Evolutionary conservation across 2,888 invertebrate species (phyloP).

Genomic region (Hymenopus coronatus): DNA sequence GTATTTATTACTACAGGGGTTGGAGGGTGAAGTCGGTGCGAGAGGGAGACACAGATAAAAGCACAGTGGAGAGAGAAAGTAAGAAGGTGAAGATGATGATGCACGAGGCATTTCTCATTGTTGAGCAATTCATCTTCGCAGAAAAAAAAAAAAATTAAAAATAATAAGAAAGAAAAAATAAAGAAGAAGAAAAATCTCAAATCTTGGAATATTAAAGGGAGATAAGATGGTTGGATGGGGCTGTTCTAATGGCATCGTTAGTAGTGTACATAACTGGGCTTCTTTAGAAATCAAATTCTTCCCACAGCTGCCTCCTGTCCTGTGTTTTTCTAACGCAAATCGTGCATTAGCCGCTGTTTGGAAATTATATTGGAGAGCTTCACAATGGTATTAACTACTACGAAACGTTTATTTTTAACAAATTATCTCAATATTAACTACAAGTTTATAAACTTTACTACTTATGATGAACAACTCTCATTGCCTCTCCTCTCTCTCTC

Average conservation of each 20-base stretch:
- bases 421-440: too few species aligned
- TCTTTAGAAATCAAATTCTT: not conserved
- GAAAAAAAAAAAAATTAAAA: not conserved
- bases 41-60: not conserved
- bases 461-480: too few species aligned
- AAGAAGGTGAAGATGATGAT: not conserved
- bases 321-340: not conserved
- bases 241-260: not conserved
- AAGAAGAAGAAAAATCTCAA: not conserved
- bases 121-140: not conserved
- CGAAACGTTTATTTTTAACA: too few species aligned
- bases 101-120: not conserved
- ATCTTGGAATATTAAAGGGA: not conserved
- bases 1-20: conserved; percentile 42
- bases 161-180: not conserved
- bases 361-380: too few species aligned
- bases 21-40: not conserved
- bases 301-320: not conserved
- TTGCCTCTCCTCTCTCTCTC: too few species aligned
- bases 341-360: not conserved
- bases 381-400: too few species aligned
- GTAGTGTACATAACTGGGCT: not conserved
- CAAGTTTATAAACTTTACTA: too few species aligned
- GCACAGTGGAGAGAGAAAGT: not conserved
- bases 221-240: not conserved